Evolutionary conservation across 2,888 invertebrate species (phyloP), one percentile per base, ranked within the genome.

Genomic region (Hemithea aestivaria): DNA sequence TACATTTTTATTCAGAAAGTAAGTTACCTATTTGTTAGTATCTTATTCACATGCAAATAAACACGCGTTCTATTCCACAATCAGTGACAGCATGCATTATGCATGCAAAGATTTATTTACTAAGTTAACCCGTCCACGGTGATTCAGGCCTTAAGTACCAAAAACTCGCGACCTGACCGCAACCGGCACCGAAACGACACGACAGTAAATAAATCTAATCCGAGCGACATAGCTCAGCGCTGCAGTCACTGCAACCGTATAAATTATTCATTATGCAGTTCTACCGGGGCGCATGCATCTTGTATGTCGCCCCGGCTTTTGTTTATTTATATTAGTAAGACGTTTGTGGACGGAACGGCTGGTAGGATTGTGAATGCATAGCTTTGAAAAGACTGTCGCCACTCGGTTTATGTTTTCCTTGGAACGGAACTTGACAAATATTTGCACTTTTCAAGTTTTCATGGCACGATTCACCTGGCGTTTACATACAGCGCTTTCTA

Each of bases 211-310:
- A 61, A 61, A 59, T 58, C 48, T 48, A 55, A 53, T 49, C 48
- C 46, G 39, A 45, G 49, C 37, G 39, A 37, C 50, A 45, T 33
- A 40, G 33, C 46, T 50, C 45, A 55, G 58, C 47, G 45, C 53
- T 58, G 62, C 62, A 60, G 56, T 56, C 51, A 56, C 58, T 58
- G 42, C 46, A 53, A 47, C 43, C 36, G 51, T 53, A 57, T 64
- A 60, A 42, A 67, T 66, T 59, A 67, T 67, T 66, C 66, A 66
- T 55, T 45, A 39, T 53, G 45, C 45, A 43, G 50, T 42, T 51
- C 49, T 46, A 42, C 31, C 20, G 43, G 29, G 48, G 56, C 51
- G 37, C 58, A 65, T 65, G 59, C 62, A 65, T 65, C 54, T 62
- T 65, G 55, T 56, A 65, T 64, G 63, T 45, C 44, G 12, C 39